Evolutionary conservation across 2,113 vertebrate genomes (phyloP).

Genomic region (Agapornis roseicollis): DNA sequence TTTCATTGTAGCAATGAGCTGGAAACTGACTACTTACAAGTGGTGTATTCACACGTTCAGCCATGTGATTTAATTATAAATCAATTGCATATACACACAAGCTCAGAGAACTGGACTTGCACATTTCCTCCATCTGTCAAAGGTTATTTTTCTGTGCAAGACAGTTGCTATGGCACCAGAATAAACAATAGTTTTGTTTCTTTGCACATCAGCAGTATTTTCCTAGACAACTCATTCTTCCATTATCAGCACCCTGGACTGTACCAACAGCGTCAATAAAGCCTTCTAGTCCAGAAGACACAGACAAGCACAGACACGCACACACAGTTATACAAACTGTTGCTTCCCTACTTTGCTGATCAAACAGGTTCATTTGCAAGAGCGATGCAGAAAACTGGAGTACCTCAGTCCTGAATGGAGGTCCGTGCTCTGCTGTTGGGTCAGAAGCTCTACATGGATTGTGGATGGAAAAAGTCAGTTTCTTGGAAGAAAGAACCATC

Average conservation of each 20-base stretch:
- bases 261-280: neutral
- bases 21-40: neutral
- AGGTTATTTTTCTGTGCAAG: neutral
- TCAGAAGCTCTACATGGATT: neutral
- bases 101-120: neutral
- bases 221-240: neutral
- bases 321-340: neutral
- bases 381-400: neutral
- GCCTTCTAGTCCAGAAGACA: neutral
- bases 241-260: neutral
- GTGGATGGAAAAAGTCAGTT: neutral
- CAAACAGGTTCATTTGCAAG: neutral
- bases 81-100: neutral
- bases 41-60: neutral
- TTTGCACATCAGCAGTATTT: neutral
- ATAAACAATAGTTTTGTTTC: constrained; percentile 32
- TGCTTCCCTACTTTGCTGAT: neutral
- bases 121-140: constrained; percentile 5
- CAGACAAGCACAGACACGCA: neutral
- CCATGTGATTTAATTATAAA: neutral
- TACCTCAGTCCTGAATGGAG: neutral
- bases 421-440: neutral
- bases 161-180: neutral
- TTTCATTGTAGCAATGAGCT: neutral
- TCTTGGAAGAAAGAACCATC: neutral